Base-by-base conservation (phyloP, 2,888 invertebrate genomes). In the Erebia palarica region DNA sequence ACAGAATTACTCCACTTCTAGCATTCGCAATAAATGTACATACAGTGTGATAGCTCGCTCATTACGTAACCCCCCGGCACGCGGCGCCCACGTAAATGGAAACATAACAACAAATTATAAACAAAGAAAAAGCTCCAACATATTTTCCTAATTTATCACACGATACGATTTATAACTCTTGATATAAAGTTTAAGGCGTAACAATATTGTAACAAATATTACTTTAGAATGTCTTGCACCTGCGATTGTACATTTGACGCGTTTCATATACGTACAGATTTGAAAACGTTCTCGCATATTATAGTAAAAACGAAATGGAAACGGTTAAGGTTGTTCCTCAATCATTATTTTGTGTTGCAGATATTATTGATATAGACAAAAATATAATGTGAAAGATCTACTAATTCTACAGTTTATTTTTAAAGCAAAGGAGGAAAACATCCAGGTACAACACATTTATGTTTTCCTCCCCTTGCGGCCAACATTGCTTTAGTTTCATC, bases 1-100 rank as follows among this genome's bases (percentile, higher is more conserved):
- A 82, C 82, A 78, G 82, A 88, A 89, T 86, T 84, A 86, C 84
- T 84, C 83, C 83, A 86, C 85, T 87, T 85, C 81, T 83, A 81
- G 80, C 80, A 80, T 84, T 82, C 81, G 81, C 82, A 83, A 84
- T 84, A 81, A 82, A 83, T 80, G 82, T 81, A 83, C 80, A 80
- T 81, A 81, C 81, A 82, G 82, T 82, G 82, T 80, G 82, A 84
- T 83, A 83, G 79, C 76, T 78, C 73, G 79, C 81, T 78, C 69
- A 80, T 85, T 87, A 82, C 84, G 84, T 79, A 87, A 87, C 76
- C 71, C 71, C 65, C 61, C 72, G 77, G 73, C 68, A 76, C 68
- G 75, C 72, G 75, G 76, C 81, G 78, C 82, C 80, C 79, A 84
- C 82, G 78, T 80, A 78, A 78, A 83, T 83, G 82, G 79, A 77